phyloP scores from a whole-genome alignment of 2,797 vertebrate species.

The Danio choprae region DNA sequence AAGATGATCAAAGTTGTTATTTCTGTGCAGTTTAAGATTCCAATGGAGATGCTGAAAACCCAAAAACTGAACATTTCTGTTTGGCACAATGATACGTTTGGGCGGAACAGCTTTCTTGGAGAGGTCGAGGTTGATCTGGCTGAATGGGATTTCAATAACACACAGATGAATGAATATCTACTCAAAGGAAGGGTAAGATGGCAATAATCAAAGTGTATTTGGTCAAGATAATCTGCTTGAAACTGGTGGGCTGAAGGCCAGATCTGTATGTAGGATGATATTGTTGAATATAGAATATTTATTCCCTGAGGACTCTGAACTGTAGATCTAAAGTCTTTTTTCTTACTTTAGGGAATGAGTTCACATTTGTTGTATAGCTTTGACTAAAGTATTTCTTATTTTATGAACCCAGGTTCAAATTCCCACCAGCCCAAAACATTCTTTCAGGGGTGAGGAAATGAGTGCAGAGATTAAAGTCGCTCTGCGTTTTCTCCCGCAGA shows the following conservation, averaged over 20 bases:
- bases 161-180: constrained; percentile 85
- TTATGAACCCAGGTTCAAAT: constrained; percentile 66
- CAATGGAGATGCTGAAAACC: constrained; percentile 77
- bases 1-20: background rate
- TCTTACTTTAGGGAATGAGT: background rate
- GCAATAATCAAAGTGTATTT: background rate
- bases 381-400: background rate
- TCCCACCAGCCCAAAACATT: constrained; percentile 61
- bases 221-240: background rate
- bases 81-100: constrained; percentile 93
- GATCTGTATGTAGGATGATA: background rate
- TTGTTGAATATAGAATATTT: background rate
- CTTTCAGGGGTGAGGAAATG: constrained; percentile 82
- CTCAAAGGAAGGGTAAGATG: constrained; percentile 85
- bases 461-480: constrained; percentile 90
- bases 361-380: background rate
- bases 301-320: background rate
- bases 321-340: background rate
- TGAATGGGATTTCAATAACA: constrained; percentile 89
- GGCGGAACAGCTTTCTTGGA: constrained; percentile 91
- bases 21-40: constrained; percentile 85
- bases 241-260: background rate
- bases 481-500: constrained; percentile 85
- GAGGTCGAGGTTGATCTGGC: constrained; percentile 89
- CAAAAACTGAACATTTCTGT: constrained; percentile 89